Base-by-base conservation (phyloP, 2,113 vertebrate genomes). In the Poeciliopsis prolifica region DNA sequence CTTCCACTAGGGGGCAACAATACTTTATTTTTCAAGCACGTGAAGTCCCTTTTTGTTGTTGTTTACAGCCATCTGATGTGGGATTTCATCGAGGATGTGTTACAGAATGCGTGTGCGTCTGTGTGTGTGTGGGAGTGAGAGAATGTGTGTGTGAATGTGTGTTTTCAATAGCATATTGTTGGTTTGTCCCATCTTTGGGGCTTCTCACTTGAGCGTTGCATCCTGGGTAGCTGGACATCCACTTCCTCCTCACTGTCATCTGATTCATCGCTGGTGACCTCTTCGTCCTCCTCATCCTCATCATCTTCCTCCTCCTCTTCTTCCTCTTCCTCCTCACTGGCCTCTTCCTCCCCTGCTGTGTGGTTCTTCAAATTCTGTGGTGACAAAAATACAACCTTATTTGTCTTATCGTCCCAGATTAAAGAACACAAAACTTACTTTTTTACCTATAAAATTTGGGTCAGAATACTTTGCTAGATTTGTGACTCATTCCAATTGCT, bases 121-220 rank as follows among this genome's bases (percentile, higher is more conserved):
- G 71, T 70, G 15, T 19, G 51, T 17, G 22, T 8, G 71, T 19
- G 5, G n/a, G 19, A 10, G 15, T 40, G 40, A 11, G 11, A 15
- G 60, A 35, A 58, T 62, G 78, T 48, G 61, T 60, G 74, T 68
- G 14, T 54, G 48, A 2, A 10, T 42, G 17, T 83, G 81, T 77
- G 70, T 77, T 85, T 80, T 92, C 95, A 98, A 87, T 97, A 98
- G 0, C 94, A 93, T 85, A 96, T 93, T 81, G 95, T 93, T 79
- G 96, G 95, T 90, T 97, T 95, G 79, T 97, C 95, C 96, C 97
- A 97, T 86, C 96, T 96, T 86, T 96, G 96, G 82, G 94, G 94
- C 92, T 92, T 95, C 92, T 95, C 95, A 91, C 79, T 92, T 44
- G 66, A 70, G 80, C 92, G 93, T 86, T 94, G 95, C 22, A 88